These are phyloP conservation scores for Lemur catta DNA, from an alignment of 2,797 vertebrate genomes.

Conservation along the genomic window DNA sequence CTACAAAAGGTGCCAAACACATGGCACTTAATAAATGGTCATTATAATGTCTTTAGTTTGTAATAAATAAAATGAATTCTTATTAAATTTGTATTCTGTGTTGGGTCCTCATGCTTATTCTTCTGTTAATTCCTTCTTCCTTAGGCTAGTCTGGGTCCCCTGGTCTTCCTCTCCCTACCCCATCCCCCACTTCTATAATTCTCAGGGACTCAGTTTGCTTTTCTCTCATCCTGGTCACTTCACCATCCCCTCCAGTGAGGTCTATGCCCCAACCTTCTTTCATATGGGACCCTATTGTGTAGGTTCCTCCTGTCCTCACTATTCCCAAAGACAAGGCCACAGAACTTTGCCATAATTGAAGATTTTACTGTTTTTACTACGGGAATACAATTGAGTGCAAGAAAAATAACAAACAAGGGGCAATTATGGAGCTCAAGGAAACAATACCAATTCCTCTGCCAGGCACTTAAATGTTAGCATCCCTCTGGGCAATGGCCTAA, in stretches of 20 bases:
- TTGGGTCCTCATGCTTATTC: background rate
- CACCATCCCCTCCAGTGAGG: background rate
- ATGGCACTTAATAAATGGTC: background rate
- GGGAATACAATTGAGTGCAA: background rate
- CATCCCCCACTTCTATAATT: background rate
- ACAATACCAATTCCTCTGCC: background rate
- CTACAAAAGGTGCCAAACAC: background rate
- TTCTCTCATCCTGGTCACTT: background rate
- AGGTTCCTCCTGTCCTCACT: background rate
- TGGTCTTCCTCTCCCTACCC: background rate
- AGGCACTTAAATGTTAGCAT: background rate
- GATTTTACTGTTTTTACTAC: background rate
- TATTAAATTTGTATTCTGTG: background rate
- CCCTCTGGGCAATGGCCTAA: background rate
- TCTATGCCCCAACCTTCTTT: background rate
- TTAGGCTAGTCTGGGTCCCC: background rate
- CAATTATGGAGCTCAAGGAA: background rate
- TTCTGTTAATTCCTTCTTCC: background rate
- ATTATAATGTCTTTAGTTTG: background rate
- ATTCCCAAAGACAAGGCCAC: background rate
- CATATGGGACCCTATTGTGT: background rate
- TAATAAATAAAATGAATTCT: background rate
- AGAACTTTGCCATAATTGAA: background rate
- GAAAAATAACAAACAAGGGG: background rate
- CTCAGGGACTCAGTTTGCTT: background rate